phyloP scores from a whole-genome alignment of 2,113 vertebrate species.

The Charina bottae region DNA sequence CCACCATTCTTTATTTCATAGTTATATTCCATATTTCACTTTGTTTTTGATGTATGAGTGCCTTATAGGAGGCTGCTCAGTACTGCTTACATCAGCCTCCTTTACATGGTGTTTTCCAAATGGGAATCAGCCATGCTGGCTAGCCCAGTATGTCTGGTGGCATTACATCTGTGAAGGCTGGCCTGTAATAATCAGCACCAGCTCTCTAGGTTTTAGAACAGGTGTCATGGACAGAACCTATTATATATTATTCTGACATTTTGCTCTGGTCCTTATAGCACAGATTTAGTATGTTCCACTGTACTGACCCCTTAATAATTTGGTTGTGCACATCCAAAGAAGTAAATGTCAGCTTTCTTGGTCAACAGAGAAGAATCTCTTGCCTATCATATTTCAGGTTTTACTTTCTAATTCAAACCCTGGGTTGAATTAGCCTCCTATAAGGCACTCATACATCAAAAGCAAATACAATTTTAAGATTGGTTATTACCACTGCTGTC shows the following conservation, averaged over 20 bases:
- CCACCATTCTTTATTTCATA: no score
- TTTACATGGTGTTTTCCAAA: no score
- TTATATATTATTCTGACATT: neutral
- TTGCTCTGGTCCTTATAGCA: neutral
- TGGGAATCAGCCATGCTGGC: no score
- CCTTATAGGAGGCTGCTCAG: no score
- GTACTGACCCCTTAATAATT: neutral
- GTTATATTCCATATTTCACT: no score
- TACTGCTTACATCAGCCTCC: no score
- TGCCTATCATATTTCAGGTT: neutral
- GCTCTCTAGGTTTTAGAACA: neutral
- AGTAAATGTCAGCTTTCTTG: neutral
- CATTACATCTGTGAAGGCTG: neutral
- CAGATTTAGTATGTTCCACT: neutral
- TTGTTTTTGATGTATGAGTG: no score
- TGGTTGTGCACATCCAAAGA: neutral
- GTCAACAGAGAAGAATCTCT: neutral
- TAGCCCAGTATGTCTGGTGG: no score
- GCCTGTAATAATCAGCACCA: neutral
- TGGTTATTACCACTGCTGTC: neutral
- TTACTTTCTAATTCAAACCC: neutral
- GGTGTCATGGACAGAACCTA: neutral
- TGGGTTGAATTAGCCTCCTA: no score
- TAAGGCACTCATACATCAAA: no score
- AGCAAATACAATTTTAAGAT: neutral